These are phyloP conservation scores for Mesaphorura yosii DNA, from an alignment of 1,140 invertebrate genomes.

Conservation along the genomic window DNA sequence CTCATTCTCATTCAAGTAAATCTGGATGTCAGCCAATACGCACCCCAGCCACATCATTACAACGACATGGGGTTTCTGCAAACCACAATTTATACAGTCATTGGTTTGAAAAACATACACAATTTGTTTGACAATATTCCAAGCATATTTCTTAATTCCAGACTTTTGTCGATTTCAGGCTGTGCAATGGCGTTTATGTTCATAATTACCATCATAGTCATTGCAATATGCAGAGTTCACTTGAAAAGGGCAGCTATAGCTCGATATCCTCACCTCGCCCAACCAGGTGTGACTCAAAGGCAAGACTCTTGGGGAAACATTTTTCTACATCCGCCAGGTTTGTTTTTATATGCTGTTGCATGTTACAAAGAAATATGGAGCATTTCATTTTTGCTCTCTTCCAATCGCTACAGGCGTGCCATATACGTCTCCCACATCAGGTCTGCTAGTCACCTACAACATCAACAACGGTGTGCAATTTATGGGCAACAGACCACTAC, in stretches of 20 bases:
- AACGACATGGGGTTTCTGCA: slow-evolving; percentile 39
- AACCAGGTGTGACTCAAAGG: not conserved
- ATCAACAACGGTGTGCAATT: slow-evolving; percentile 40
- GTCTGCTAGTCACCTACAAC: slow-evolving; percentile 38
- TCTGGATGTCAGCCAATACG: slow-evolving; percentile 31
- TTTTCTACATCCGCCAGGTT: slow-evolving; percentile 20
- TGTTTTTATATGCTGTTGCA: too few species aligned
- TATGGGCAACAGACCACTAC: slow-evolving; percentile 35
- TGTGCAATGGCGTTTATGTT: slow-evolving; percentile 41
- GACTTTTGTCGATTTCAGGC: slow-evolving; percentile 30
- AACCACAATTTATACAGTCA: slow-evolving; percentile 40
- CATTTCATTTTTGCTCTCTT: too few species aligned
- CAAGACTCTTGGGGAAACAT: slow-evolving; percentile 25
- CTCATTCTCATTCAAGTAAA: slow-evolving; percentile 9
- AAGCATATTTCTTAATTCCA: not conserved
- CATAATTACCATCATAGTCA: slow-evolving; percentile 38
- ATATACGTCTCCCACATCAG: slow-evolving; percentile 21
- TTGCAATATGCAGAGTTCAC: slow-evolving; percentile 40
- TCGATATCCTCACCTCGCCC: slow-evolving; percentile 22
- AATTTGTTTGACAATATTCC: not conserved
- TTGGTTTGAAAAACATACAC: slow-evolving; percentile 32
- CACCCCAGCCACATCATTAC: slow-evolving; percentile 32
- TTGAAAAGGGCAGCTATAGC: slow-evolving; percentile 35
- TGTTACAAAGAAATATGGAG: too few species aligned
- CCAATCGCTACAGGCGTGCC: too few species aligned